Conservation (phyloP, 2,113 vertebrate genomes). For the Macquaria ambigua region DNA sequence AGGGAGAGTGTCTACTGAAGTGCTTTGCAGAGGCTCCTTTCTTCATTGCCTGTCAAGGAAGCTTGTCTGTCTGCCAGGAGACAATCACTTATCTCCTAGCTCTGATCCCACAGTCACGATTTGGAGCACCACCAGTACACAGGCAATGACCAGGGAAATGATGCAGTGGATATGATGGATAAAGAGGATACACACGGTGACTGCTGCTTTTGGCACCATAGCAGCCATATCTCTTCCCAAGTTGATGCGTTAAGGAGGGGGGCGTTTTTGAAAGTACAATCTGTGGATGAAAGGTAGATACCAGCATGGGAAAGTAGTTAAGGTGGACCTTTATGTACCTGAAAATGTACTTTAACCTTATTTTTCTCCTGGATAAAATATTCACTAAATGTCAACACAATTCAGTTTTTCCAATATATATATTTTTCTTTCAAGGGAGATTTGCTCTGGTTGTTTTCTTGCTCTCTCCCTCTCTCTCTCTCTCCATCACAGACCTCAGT, state of each 20-base stretch:
- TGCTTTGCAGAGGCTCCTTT: conserved; percentile 54
- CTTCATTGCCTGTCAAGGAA: conserved; percentile 66
- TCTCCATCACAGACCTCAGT: conserved; percentile 44
- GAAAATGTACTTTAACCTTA: conserved; percentile 64
- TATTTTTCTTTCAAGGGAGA: conserved; percentile 65
- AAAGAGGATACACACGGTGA: conserved; percentile 56
- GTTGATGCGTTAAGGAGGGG: background rate
- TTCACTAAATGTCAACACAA: conserved; percentile 69
- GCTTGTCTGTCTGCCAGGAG: conserved; percentile 58
- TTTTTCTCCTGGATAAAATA: conserved; percentile 59
- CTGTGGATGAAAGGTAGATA: conserved; percentile 35
- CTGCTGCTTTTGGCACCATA: conserved; percentile 54
- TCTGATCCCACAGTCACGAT: conserved; percentile 68
- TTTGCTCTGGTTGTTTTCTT: conserved; percentile 50
- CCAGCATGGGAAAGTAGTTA: conserved; percentile 40
- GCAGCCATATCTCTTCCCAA: conserved; percentile 35
- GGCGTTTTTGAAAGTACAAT: conserved; percentile 31
- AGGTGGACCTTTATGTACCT: conserved; percentile 42
- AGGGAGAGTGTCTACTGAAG: conserved; percentile 54
- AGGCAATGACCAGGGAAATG: conserved; percentile 74
- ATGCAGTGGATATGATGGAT: conserved; percentile 69
- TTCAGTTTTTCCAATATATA: conserved; percentile 62
- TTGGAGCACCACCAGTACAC: conserved; percentile 54
- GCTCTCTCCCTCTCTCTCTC: conserved; percentile 5
- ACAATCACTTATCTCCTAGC: conserved; percentile 72